Conservation (phyloP, 1,140 invertebrate genomes). For the Psilanteris sp. region DNA sequence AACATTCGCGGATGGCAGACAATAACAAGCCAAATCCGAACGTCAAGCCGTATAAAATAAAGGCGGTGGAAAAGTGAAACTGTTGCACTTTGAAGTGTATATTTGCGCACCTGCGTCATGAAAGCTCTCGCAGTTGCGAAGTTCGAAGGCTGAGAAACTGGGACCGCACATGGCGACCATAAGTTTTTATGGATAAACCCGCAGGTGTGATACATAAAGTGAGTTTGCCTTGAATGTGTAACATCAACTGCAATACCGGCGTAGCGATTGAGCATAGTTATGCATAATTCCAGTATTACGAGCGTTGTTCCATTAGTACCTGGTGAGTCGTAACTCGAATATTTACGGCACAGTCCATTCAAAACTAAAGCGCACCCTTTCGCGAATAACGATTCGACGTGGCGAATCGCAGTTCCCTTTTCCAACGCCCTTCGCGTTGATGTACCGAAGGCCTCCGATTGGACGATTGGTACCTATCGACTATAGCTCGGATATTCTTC, state of each 20-base stretch:
- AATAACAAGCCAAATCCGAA: background rate
- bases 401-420: constrained; percentile 48
- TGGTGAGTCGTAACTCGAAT: constrained; percentile 64
- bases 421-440: constrained; percentile 9
- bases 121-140: constrained; percentile 34
- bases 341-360: constrained; percentile 62
- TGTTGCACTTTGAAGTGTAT: constrained; percentile 30
- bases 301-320: constrained; percentile 64
- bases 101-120: constrained; percentile 46
- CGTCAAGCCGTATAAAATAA: constrained; percentile 4
- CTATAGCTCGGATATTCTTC: constrained; percentile 29
- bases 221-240: constrained; percentile 58
- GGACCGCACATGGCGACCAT: constrained; percentile 59
- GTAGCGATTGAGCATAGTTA: constrained; percentile 57
- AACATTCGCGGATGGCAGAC: too few relatives aligned
- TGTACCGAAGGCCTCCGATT: constrained; percentile 25
- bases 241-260: constrained; percentile 43
- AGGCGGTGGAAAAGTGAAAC: constrained; percentile 43
- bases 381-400: constrained; percentile 53
- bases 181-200: constrained; percentile 65
- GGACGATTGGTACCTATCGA: constrained; percentile 58
- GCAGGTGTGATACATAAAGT: constrained; percentile 63
- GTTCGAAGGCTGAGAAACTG: constrained; percentile 45
- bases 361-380: constrained; percentile 42
- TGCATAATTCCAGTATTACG: constrained; percentile 61